A percentile compares a stretch with the other conserved stretches of the same genome.
phyloP scores from a whole-genome alignment of 2,113 vertebrate genomes.

The Neolamprologus variostigma region DNA sequence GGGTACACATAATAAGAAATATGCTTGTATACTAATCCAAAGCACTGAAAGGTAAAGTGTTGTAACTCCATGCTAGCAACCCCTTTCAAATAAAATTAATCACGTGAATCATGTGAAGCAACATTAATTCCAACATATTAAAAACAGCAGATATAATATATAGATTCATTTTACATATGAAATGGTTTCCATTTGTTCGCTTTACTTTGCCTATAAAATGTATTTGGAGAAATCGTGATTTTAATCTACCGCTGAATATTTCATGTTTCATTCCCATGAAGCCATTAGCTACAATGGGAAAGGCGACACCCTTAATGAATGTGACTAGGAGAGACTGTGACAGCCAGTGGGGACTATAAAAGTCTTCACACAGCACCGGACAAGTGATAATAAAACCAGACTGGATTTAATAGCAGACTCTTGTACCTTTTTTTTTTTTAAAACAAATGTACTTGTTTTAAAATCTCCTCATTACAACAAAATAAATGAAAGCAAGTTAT shows the following conservation, averaged over 20 bases:
- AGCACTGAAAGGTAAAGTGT: not conserved
- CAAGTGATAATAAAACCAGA: not conserved
- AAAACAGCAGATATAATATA: not conserved
- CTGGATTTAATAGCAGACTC: not conserved
- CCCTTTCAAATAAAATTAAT: not conserved
- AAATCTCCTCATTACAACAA: not conserved
- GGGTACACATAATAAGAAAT: not conserved
- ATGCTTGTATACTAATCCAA: not conserved
- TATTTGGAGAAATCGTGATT: slow-evolving; percentile 24
- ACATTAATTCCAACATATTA: not conserved
- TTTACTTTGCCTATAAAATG: slow-evolving; percentile 13
- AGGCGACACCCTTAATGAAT: slow-evolving; percentile 16
- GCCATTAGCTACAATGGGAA: not conserved
- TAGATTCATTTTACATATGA: not conserved
- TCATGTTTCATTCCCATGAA: slow-evolving; percentile 41
- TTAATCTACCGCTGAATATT: slow-evolving; percentile 50
- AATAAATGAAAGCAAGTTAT: not conserved
- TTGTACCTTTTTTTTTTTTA: not conserved
- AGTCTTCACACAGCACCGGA: not conserved
- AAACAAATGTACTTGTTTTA: not conserved
- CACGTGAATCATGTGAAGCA: not conserved
- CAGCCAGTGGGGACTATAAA: not conserved
- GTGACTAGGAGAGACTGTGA: not conserved
- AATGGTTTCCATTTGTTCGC: not conserved
- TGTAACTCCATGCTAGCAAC: not conserved